phyloP scores from a whole-genome alignment of 2,888 invertebrate genomes.

The Leptinotarsa rubiginosa region DNA sequence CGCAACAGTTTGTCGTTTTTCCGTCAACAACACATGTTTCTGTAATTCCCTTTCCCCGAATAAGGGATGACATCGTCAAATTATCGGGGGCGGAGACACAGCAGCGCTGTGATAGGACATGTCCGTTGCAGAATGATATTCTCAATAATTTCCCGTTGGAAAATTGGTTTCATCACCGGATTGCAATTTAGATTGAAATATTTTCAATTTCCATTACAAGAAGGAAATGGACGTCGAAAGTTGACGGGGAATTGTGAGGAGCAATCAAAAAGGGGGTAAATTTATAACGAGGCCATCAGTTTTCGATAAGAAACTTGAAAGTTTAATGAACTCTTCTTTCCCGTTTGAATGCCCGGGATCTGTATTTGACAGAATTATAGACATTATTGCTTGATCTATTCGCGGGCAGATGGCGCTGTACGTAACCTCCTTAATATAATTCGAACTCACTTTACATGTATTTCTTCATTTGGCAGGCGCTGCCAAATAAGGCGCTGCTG shows the following conservation, averaged over 20 bases:
- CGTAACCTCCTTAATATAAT: no score
- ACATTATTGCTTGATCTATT: no score
- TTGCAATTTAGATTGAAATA: not conserved
- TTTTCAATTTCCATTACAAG: slow-evolving; percentile 8
- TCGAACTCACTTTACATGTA: no score
- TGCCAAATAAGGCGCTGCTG: no score
- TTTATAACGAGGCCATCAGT: not conserved
- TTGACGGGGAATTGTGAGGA: not conserved
- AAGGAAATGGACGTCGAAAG: slow-evolving; percentile 7
- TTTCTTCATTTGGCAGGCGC: no score
- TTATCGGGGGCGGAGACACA: not conserved
- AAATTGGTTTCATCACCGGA: slow-evolving; percentile 6
- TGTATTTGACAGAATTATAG: no score
- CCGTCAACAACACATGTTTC: slow-evolving; percentile 36
- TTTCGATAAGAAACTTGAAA: not conserved
- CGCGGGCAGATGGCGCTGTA: no score
- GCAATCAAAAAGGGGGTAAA: not conserved
- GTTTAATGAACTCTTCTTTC: no score
- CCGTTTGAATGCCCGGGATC: no score
- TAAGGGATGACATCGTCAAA: slow-evolving; percentile 3
- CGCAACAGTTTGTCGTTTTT: slow-evolving; percentile 41
- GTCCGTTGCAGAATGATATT: slow-evolving; percentile 22
- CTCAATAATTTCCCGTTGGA: slow-evolving; percentile 1
- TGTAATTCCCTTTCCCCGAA: slow-evolving; percentile 13
- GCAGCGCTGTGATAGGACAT: slow-evolving; percentile 13